Evolutionary conservation across 2,797 vertebrate genomes (phyloP).

Genomic region (Gallinago solitaria): DNA sequence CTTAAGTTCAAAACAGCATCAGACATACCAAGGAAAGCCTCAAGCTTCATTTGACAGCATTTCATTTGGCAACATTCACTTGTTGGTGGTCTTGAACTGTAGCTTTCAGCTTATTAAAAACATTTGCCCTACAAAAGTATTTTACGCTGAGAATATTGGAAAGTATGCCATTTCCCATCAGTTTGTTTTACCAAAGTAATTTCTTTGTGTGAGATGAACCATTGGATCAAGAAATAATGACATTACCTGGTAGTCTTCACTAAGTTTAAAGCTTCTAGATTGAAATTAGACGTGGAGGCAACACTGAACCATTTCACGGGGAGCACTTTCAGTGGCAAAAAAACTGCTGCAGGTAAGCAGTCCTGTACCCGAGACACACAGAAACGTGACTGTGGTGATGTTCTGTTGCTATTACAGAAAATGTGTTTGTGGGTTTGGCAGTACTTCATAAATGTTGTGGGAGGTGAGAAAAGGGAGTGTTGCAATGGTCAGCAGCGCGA

Average conservation of each 20-base stretch:
- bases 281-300: background rate
- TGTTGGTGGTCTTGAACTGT: background rate
- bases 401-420: background rate
- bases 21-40: background rate
- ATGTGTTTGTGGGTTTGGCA: background rate
- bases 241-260: background rate
- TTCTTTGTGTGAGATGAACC: background rate
- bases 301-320: background rate
- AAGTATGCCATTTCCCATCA: fast-evolving
- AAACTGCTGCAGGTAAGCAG: fast-evolving
- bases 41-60: background rate
- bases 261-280: background rate
- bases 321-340: background rate
- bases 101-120: background rate
- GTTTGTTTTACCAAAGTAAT: background rate
- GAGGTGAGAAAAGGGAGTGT: background rate
- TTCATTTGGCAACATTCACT: background rate
- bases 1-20: background rate
- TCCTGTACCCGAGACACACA: background rate
- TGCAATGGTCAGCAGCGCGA: background rate
- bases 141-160: background rate
- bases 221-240: background rate
- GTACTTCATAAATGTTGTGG: background rate
- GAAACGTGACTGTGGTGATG: background rate
- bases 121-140: background rate